Evolutionary conservation across 1,140 invertebrate species (phyloP), one percentile per base, ranked within the genome.

Genomic region (Thaumetopoea pityocampa): DNA sequence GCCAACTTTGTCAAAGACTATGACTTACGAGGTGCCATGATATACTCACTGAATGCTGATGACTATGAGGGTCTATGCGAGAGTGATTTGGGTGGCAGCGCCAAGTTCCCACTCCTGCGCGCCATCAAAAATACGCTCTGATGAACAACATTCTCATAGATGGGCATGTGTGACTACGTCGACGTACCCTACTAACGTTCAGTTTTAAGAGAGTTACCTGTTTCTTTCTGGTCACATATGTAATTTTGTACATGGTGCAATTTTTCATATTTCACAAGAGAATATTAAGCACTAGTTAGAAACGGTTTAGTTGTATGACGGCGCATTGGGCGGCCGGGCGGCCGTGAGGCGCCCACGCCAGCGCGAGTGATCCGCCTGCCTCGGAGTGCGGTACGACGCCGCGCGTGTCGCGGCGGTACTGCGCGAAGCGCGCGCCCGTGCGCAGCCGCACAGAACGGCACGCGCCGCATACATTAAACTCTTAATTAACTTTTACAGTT

Each of bases 11-110:
- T 93, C 0, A 88, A 86, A 55, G 74, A 85, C 0, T 81, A 89
- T 8, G 81, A 87, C 10, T 87, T 93, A 35, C 88, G 88, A 26
- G 93, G 93, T 16, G 90, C 89, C 0, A 94, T 95, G 93, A 84
- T 94, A 34, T 92, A 89, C 63, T 92, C 91, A 1, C 72, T 95
- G 6, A 94, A 94, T 57, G 86, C 87, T 1, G 93, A 95, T 63
- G 93, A 95, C 65, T 88, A 87, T 38, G 22, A 42, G 23, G 68
- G 71, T 6, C 9, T 23, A 0, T 83, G 79, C 35, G 30, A 15
- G 8, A 14, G 23, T 2, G 44, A 15, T 8, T 9, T 56, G 29
- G 20, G 37, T 11, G 53, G 48, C 8, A 33, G 20, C 7, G 22
- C 32, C 1, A 67, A 56, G 40, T 85, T 84, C 45, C 80, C 83